phyloP scores from a whole-genome alignment of 2,797 vertebrate species.

The Apodemus agrarius region DNA sequence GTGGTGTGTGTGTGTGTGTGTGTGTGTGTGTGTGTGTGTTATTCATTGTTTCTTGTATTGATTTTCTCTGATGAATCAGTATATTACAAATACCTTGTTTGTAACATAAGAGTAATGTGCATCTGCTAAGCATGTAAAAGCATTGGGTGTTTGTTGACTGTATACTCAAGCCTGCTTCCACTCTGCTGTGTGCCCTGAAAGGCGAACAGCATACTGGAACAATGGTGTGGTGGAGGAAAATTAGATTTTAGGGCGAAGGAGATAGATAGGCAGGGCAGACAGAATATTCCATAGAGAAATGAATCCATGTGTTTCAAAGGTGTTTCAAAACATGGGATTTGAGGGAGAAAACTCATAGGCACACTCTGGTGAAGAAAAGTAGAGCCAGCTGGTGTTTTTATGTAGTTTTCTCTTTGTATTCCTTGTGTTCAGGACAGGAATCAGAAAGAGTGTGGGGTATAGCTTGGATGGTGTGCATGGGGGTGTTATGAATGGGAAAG shows the following conservation, averaged over 20 bases:
- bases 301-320: not conserved
- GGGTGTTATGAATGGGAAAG: not conserved
- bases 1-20: not conserved
- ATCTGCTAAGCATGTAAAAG: not conserved
- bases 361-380: not conserved
- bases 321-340: not conserved
- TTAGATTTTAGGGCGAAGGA: not conserved
- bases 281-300: not conserved
- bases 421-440: conserved; percentile 10
- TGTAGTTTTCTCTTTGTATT: conserved; percentile 5
- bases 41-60: not conserved
- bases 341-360: not conserved
- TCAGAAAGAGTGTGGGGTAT: not conserved
- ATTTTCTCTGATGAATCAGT: not conserved
- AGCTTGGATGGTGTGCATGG: not conserved
- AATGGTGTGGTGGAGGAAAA: not conserved
- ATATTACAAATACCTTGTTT: not conserved
- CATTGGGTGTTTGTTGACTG: not conserved
- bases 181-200: not conserved
- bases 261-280: not conserved
- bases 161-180: not conserved
- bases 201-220: not conserved
- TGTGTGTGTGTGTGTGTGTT: not conserved
- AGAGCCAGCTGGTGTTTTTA: not conserved
- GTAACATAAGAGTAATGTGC: not conserved